Percentiles rank a stretch among this genome's conserved stretches.
These are phyloP conservation scores for Heterotis niloticus DNA, from an alignment of 2,113 vertebrate genomes.

Conservation along the genomic window DNA sequence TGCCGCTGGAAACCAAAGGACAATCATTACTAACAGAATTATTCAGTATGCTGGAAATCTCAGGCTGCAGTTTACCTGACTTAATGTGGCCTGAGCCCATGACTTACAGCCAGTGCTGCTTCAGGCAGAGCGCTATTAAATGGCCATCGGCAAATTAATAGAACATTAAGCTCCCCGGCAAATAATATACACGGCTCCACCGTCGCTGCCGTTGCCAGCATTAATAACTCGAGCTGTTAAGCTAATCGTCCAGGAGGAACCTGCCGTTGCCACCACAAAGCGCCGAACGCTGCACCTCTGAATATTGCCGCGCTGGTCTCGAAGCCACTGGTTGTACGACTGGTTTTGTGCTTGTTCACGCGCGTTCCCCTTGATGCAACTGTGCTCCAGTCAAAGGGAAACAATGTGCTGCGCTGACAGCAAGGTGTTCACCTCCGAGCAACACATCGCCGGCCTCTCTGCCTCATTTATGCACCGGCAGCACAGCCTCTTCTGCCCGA, in stretches of 20 bases:
- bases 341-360: not conserved
- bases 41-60: constrained; percentile 31
- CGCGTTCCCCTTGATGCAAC: not conserved
- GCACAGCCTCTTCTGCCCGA: not conserved
- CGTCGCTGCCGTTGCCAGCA: constrained; percentile 8
- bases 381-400: constrained; percentile 11
- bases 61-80: constrained; percentile 11
- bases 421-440: not conserved
- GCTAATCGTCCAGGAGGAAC: constrained; percentile 6
- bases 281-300: not conserved
- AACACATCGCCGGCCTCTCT: not conserved
- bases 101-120: not conserved
- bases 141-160: constrained; percentile 21
- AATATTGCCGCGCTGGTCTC: not conserved
- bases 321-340: not conserved
- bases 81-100: constrained; percentile 20
- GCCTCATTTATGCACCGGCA: constrained; percentile 5
- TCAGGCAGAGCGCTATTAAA: not conserved
- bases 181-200: constrained; percentile 25
- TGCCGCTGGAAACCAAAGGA: not conserved
- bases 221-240: constrained; percentile 13
- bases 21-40: constrained; percentile 26
- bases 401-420: not conserved
- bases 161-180: constrained; percentile 18
- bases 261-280: not conserved